Conservation (phyloP, 1,140 invertebrate genomes). For the Battus philenor region DNA sequence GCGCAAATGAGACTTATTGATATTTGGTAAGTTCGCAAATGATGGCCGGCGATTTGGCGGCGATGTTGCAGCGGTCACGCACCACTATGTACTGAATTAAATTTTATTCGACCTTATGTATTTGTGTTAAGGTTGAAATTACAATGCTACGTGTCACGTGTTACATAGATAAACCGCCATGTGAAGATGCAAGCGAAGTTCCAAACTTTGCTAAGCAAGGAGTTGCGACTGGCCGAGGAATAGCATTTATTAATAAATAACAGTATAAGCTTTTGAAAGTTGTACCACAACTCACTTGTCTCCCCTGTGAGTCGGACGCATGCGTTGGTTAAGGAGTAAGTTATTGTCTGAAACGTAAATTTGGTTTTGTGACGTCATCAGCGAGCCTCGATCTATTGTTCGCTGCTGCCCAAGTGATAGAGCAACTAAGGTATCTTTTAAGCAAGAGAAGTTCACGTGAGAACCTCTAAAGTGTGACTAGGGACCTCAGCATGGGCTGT, state of each 20-base stretch:
- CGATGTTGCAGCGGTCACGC: conserved; percentile 13
- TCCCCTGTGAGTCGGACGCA: too few relatives aligned
- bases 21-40: conserved; percentile 18
- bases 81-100: background rate
- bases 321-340: too few relatives aligned
- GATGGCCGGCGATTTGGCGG: conserved; percentile 15
- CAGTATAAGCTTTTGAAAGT: too few relatives aligned
- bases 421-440: too few relatives aligned
- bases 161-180: background rate
- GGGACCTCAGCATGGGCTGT: too few relatives aligned
- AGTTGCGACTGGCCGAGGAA: conserved; percentile 11
- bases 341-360: too few relatives aligned
- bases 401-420: too few relatives aligned
- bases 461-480: too few relatives aligned
- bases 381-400: too few relatives aligned
- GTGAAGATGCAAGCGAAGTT: conserved; percentile 8
- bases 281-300: too few relatives aligned
- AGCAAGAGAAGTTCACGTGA: too few relatives aligned
- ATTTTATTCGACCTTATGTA: background rate
- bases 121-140: background rate
- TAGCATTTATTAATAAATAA: conserved; percentile 14
- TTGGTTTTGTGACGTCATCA: too few relatives aligned
- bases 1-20: conserved; percentile 16
- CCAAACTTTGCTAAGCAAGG: conserved; percentile 10
- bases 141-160: background rate